phyloP scores from a whole-genome alignment of 2,797 vertebrate genomes.

The Tokudaia tokunoshimensis region DNA sequence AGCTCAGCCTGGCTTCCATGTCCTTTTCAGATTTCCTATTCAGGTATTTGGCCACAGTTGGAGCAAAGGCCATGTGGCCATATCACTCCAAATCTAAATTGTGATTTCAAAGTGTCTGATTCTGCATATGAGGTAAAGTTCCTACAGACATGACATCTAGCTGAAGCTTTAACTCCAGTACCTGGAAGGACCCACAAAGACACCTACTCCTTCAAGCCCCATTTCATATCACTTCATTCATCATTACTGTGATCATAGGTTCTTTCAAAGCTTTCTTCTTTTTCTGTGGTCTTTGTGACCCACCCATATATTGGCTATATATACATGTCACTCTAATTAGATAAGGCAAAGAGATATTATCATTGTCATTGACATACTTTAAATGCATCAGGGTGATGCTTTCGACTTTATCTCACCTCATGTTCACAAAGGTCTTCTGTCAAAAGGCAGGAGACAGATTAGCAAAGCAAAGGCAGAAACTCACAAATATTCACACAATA shows the following conservation, averaged over 20 bases:
- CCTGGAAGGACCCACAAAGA: background rate
- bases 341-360: background rate
- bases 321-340: background rate
- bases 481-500: background rate
- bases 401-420: background rate
- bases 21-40: background rate
- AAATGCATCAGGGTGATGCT: no score
- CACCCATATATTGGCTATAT: background rate
- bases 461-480: background rate
- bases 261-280: background rate
- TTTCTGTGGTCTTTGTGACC: background rate
- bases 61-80: background rate
- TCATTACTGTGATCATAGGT: background rate
- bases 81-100: background rate
- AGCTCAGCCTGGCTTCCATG: background rate
- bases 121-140: background rate
- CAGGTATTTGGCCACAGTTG: background rate
- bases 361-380: background rate
- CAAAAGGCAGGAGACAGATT: background rate
- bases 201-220: background rate
- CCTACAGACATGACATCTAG: background rate
- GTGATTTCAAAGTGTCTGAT: background rate
- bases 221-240: no score
- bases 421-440: background rate
- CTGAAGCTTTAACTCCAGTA: background rate